Percentiles rank a stretch among this genome's conserved stretches.
Conservation (phyloP, 2,888 invertebrate genomes). For the Cheilosia pagana region DNA sequence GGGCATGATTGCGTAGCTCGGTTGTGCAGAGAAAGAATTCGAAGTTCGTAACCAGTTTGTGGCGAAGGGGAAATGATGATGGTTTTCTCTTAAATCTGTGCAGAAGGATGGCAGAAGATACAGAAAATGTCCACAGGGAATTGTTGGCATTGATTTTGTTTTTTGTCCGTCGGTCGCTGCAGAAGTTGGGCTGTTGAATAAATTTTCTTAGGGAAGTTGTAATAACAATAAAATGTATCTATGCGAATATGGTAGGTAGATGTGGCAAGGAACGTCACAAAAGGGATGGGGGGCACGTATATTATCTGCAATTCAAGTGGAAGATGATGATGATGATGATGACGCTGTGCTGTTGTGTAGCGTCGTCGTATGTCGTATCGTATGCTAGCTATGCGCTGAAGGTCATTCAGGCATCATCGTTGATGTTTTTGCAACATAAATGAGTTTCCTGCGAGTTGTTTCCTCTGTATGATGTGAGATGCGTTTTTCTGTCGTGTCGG, state of each 20-base stretch:
- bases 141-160: slow-evolving; percentile 69
- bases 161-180: slow-evolving; percentile 48
- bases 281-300: background rate
- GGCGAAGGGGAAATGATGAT: slow-evolving; percentile 29
- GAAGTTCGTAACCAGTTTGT: slow-evolving; percentile 50
- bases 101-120: slow-evolving; percentile 20
- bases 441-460: slow-evolving; percentile 68
- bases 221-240: slow-evolving; percentile 73
- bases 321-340: slow-evolving; percentile 46
- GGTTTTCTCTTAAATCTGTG: slow-evolving; percentile 57
- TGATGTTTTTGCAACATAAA: slow-evolving; percentile 69
- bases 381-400: slow-evolving; percentile 55
- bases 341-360: slow-evolving; percentile 56
- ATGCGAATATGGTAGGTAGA: slow-evolving; percentile 21
- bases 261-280: background rate
- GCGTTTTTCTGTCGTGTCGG: slow-evolving; percentile 35
- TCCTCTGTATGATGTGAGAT: slow-evolving; percentile 31
- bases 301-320: slow-evolving; percentile 51
- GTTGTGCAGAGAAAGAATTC: slow-evolving; percentile 52
- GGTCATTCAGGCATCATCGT: slow-evolving; percentile 67
- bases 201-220: slow-evolving; percentile 44
- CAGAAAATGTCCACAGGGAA: slow-evolving; percentile 48
- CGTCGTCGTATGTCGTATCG: background rate
- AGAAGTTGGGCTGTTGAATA: slow-evolving; percentile 55
- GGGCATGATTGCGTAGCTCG: slow-evolving; percentile 13